Evolutionary conservation across 1,140 invertebrate species (phyloP).

Genomic region (Cydia strobilella): DNA sequence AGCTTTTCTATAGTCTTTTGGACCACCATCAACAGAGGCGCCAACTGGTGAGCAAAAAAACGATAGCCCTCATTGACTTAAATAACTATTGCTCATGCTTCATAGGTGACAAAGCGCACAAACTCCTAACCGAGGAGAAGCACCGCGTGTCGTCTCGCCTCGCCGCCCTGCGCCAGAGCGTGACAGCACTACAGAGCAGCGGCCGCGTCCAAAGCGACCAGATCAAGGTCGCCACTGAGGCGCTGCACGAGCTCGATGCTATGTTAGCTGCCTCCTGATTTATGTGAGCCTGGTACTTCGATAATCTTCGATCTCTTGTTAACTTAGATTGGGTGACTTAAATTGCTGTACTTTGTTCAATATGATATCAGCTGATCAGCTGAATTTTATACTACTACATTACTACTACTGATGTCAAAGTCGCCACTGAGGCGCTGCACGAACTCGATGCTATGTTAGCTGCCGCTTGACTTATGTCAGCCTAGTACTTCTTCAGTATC

Average conservation of each 20-base stretch:
- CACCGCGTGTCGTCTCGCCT: slow-evolving; percentile 43
- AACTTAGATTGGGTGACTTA: not conserved
- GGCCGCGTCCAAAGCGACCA: slow-evolving; percentile 46
- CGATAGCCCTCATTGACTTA: no score
- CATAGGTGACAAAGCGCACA: slow-evolving; percentile 52
- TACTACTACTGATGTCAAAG: no score
- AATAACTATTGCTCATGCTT: not conserved
- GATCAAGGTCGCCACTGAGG: slow-evolving; percentile 45
- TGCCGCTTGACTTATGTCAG: slow-evolving; percentile 38
- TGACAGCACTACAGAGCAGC: slow-evolving; percentile 43
- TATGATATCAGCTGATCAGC: no score
- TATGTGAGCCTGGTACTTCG: slow-evolving; percentile 17
- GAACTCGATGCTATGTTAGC: slow-evolving; percentile 56
- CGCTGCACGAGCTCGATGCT: slow-evolving; percentile 55
- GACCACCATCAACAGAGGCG: no score
- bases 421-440: slow-evolving; percentile 44
- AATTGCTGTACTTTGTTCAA: no score
- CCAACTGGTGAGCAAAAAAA: no score
- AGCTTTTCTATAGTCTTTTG: no score
- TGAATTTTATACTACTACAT: no score
- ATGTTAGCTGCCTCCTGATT: slow-evolving; percentile 46
- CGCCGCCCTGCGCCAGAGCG: slow-evolving; percentile 40
- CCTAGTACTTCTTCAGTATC: no score
- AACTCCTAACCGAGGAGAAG: slow-evolving; percentile 52
- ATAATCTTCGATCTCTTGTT: not conserved